Evolutionary conservation across 2,888 invertebrate species (phyloP).

Genomic region (Antheraea yamamai): DNA sequence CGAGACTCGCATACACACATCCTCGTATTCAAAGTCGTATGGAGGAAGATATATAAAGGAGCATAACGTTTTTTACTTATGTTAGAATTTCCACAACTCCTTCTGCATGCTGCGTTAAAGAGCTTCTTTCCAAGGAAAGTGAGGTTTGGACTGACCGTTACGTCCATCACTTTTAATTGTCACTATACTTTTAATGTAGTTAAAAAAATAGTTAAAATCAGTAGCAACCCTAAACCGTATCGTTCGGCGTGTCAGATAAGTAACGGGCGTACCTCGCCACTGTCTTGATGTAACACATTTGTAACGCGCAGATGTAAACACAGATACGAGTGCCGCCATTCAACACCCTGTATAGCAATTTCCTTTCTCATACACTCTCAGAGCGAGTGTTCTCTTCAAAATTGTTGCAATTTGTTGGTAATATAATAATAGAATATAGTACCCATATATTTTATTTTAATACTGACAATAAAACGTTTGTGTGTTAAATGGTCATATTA

Average conservation of each 20-base stretch:
- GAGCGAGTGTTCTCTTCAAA: slow-evolving; percentile 37
- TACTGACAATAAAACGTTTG: not conserved
- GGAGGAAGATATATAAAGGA: too few species aligned
- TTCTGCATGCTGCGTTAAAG: too few species aligned
- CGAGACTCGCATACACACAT: too few species aligned
- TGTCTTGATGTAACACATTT: slow-evolving; percentile 77
- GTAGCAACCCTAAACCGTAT: slow-evolving; percentile 49
- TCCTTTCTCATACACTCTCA: slow-evolving; percentile 37
- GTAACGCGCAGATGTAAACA: slow-evolving; percentile 76
- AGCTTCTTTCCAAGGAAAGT: too few species aligned
- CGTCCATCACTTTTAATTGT: too few species aligned
- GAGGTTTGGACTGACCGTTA: too few species aligned
- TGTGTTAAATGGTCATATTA: too few species aligned
- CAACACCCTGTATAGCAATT: slow-evolving; percentile 62
- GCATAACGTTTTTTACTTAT: too few species aligned
- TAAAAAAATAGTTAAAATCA: not conserved
- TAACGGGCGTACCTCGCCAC: slow-evolving; percentile 60
- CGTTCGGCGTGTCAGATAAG: slow-evolving; percentile 50
- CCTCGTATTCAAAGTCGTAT: too few species aligned
- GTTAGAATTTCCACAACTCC: too few species aligned
- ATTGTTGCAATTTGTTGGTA: slow-evolving; percentile 46
- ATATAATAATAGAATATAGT: slow-evolving; percentile 16
- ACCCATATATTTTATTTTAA: not conserved
- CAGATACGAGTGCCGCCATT: slow-evolving; percentile 56
- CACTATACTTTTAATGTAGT: not conserved